Conservation (phyloP, 1,140 invertebrate species). For the Antheraea mylitta region DNA sequence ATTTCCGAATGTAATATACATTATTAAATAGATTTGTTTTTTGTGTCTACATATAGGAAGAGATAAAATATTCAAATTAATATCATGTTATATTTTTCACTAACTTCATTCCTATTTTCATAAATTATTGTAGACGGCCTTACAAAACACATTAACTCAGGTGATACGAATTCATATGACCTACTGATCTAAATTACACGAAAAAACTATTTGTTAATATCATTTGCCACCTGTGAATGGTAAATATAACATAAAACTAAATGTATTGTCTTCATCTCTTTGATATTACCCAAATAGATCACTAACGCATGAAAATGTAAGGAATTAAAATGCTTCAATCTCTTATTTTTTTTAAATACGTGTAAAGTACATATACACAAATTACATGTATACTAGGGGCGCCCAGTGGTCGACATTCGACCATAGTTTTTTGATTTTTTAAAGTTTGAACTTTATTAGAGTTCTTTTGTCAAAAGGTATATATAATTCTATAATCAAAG, state of each 20-base stretch:
- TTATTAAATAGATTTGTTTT: too few species aligned
- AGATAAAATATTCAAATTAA: background rate
- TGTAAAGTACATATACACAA: too few species aligned
- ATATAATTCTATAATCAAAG: too few species aligned
- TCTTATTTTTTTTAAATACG: too few species aligned
- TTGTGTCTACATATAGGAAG: too few species aligned
- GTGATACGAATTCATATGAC: slow-evolving; percentile 8
- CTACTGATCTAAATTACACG: slow-evolving; percentile 5
- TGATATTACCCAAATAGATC: background rate
- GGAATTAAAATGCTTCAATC: too few species aligned
- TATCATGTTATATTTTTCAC: background rate
- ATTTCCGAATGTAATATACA: too few species aligned
- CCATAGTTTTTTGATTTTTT: too few species aligned
- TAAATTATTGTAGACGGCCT: background rate
- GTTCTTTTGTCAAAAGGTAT: too few species aligned
- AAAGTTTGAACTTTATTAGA: too few species aligned
- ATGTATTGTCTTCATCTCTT: background rate
- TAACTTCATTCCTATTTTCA: background rate
- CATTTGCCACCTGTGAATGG: background rate
- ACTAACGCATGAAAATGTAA: background rate
- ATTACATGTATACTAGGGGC: too few species aligned
- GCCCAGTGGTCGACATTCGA: too few species aligned
- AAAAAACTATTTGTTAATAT: background rate
- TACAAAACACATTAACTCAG: slow-evolving; percentile 1
- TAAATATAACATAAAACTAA: background rate